Conservation (phyloP, 2,888 invertebrate genomes). For the Cosmopolites sordidus region DNA sequence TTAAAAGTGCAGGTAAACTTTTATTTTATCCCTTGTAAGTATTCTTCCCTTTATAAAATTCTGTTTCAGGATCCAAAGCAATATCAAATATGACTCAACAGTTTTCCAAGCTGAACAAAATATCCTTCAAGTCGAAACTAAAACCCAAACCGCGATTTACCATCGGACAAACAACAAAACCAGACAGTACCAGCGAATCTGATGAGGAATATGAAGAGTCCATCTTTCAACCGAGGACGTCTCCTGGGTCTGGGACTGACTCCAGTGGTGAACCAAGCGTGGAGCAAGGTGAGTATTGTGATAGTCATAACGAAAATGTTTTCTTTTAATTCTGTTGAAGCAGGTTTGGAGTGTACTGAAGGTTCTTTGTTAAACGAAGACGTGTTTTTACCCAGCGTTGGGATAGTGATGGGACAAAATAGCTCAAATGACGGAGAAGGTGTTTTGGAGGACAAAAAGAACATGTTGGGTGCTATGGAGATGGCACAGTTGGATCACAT, state of each 20-base stretch:
- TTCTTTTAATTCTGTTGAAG: no score
- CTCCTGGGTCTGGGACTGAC: slow-evolving; percentile 32
- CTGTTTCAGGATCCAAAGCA: slow-evolving; percentile 70
- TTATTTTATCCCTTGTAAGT: no score
- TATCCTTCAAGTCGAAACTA: slow-evolving; percentile 59
- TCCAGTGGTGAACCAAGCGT: slow-evolving; percentile 32
- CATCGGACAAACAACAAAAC: slow-evolving; percentile 41
- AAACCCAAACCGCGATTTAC: slow-evolving; percentile 52
- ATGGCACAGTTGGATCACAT: slow-evolving; percentile 45
- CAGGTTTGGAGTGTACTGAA: slow-evolving; percentile 42
- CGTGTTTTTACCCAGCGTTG: slow-evolving; percentile 57
- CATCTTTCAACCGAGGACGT: slow-evolving; percentile 45
- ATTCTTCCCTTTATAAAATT: no score
- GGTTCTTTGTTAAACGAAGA: slow-evolving; percentile 39
- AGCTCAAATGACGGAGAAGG: slow-evolving; percentile 25
- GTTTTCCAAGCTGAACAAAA: slow-evolving; percentile 76
- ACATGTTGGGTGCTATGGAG: slow-evolving; percentile 44
- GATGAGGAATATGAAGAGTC: slow-evolving; percentile 65
- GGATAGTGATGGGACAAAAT: slow-evolving; percentile 57
- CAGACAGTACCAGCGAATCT: slow-evolving; percentile 52
- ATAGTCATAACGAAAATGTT: no score
- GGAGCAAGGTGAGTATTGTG: slow-evolving; percentile 42
- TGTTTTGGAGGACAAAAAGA: slow-evolving; percentile 48
- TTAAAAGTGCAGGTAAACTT: slow-evolving; percentile 71
- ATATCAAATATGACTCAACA: slow-evolving; percentile 82